Evolutionary conservation across 37 sponge, comb jelly and placozoan species (phyloP), one percentile per base, ranked within the genome.

Genomic region (Hormiphora californensis): DNA sequence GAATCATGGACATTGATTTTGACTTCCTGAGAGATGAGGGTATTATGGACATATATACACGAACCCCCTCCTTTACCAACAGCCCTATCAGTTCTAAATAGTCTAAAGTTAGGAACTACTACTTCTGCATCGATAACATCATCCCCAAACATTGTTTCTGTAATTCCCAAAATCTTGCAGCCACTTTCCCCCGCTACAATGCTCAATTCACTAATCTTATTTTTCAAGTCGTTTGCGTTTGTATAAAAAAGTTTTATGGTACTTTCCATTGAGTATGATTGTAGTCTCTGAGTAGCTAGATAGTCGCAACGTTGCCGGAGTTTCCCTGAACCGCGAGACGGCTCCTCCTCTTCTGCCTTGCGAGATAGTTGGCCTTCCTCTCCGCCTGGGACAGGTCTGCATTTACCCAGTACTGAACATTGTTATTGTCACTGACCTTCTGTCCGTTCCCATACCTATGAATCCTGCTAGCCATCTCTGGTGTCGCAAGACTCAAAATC

Each of bases 151-250:
- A 65, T 65, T 31, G 68, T 65, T 39, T 65, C 68, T 25, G 68
- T 65, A 35, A 65, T 35, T 17, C 68, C 12, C 17, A 65, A 39
- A 25, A 65, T 15, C 25, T 65, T 65, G 19, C 25, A 65, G 39
- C 39, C 25, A 25, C 27, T 25, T 36, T 36, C 11, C 15, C 39
- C 34, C 17, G 68, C 68, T 15, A 35, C 68, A 65, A 65, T 31
- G 19, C 15, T 12, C 19, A 65, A 35, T 65, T 65, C 68, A 12
- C 15, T 19, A 17, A 65, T 65, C 25, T 65, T 65, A 35, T 65
- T 65, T 65, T 65, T 65, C 68, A 65, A 65, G 39, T 65, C 68
- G 38, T 65, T 65, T 36, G 68, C 68, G 34, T 65, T 65, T 36
- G 68, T 65, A 65, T 65, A 65, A 39, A 36, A 65, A 32, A 65